These are phyloP conservation scores for Catostylus mosaicus DNA, from an alignment of 30 jellyfish, hydroid and myxozoan genomes.

Conservation along the genomic window DNA sequence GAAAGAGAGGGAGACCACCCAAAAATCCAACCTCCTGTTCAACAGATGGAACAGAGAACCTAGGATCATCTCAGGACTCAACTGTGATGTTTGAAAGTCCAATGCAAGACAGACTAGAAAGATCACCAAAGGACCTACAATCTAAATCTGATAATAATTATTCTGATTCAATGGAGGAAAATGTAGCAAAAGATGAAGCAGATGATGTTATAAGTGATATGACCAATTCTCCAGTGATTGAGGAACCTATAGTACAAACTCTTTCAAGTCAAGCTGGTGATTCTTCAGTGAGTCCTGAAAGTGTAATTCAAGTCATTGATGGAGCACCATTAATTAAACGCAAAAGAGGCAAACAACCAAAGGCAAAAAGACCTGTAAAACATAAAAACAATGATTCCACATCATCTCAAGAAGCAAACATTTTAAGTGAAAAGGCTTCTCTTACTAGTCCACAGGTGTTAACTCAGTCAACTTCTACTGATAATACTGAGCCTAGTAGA, in stretches of 20 bases:
- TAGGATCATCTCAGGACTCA: neutral
- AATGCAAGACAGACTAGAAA: neutral
- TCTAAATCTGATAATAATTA: neutral
- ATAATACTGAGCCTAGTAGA: neutral
- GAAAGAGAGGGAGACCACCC: slow-evolving; percentile 58
- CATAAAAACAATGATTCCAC: neutral
- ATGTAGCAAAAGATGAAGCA: too few species aligned
- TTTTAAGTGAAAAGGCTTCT: neutral
- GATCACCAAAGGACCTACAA: neutral
- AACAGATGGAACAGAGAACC: neutral
- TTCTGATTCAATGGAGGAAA: neutral
- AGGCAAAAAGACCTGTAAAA: neutral
- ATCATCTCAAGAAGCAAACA: neutral
- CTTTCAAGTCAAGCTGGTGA: neutral
- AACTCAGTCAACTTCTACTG: neutral
- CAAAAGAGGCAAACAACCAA: neutral
- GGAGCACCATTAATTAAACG: slow-evolving; percentile 6
- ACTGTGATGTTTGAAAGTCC: neutral
- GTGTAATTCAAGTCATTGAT: slow-evolving; percentile 9
- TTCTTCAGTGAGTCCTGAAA: neutral
- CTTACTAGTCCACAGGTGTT: neutral
- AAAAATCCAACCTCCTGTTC: too few species aligned
- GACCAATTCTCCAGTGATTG: neutral
- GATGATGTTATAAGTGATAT: too few species aligned
- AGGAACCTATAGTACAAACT: neutral